phyloP scores from a whole-genome alignment of 2,113 vertebrate genomes.

The Gavia stellata region DNA sequence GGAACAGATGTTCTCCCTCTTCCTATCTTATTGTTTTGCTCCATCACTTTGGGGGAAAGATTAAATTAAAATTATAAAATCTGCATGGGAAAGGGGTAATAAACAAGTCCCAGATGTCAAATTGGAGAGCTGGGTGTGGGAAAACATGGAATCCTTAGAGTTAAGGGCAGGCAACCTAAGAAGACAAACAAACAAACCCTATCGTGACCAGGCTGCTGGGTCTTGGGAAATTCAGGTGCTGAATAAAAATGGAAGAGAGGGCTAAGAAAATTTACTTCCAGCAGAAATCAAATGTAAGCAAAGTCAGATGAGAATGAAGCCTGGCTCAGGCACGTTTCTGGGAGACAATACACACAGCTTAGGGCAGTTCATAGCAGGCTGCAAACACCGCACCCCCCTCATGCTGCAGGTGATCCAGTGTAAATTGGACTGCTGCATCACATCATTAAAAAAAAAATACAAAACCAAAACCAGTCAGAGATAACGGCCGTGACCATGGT shows the following conservation, averaged over 20 bases:
- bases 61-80: neutral
- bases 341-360: neutral
- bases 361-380: neutral
- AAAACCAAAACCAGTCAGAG: neutral
- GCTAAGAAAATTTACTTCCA: neutral
- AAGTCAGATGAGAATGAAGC: neutral
- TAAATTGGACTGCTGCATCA: neutral
- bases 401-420: neutral
- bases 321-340: neutral
- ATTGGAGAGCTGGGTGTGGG: neutral
- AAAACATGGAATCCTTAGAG: neutral
- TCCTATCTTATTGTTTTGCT: neutral
- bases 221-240: neutral
- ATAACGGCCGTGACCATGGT: fast-evolving
- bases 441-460: neutral
- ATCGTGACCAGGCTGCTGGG: neutral
- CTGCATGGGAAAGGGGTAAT: neutral
- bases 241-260: neutral
- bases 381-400: neutral
- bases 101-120: neutral
- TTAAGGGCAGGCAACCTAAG: neutral
- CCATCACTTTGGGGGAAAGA: neutral
- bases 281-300: neutral
- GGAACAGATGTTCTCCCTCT: neutral
- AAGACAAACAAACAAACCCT: neutral